These are phyloP conservation scores for Emydocephalus ijimae DNA, from an alignment of 2,113 vertebrate species.

Conservation along the genomic window DNA sequence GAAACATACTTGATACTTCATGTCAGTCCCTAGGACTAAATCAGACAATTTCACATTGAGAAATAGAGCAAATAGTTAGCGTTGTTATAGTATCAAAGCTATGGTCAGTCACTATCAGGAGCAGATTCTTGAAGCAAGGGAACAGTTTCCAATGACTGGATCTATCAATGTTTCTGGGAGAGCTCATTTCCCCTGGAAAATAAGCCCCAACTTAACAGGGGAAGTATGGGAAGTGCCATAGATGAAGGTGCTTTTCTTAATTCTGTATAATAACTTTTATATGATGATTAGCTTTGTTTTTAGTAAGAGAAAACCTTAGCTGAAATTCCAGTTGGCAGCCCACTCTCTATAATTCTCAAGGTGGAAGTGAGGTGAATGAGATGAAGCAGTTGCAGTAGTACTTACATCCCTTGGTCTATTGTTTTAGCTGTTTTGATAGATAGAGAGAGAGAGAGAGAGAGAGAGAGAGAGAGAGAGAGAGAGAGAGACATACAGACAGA, in stretches of 20 bases:
- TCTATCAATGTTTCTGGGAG: background rate
- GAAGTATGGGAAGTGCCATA: background rate
- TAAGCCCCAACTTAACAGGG: background rate
- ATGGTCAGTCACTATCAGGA: slow-evolving; percentile 1
- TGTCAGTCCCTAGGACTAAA: background rate
- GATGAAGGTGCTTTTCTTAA: background rate
- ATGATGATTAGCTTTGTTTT: background rate
- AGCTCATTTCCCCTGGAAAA: background rate
- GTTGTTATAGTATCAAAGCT: background rate
- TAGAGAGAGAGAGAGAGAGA: no score
- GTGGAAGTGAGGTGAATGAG: background rate
- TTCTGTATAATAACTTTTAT: background rate
- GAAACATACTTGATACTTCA: background rate
- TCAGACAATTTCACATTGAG: background rate
- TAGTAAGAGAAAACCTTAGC: background rate
- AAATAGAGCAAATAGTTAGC: background rate
- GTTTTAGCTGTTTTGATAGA: background rate
- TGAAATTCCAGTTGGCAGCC: background rate
- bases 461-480: background rate
- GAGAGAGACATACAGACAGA: no score
- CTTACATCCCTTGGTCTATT: background rate
- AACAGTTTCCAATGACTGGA: background rate
- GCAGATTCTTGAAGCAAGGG: background rate
- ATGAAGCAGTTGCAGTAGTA: background rate
- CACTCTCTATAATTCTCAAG: background rate